Percentiles rank a stretch among this genome's conserved stretches.
These are phyloP conservation scores for Microctenopoma lineatum DNA, from an alignment of 2,797 vertebrate species.

Conservation along the genomic window DNA sequence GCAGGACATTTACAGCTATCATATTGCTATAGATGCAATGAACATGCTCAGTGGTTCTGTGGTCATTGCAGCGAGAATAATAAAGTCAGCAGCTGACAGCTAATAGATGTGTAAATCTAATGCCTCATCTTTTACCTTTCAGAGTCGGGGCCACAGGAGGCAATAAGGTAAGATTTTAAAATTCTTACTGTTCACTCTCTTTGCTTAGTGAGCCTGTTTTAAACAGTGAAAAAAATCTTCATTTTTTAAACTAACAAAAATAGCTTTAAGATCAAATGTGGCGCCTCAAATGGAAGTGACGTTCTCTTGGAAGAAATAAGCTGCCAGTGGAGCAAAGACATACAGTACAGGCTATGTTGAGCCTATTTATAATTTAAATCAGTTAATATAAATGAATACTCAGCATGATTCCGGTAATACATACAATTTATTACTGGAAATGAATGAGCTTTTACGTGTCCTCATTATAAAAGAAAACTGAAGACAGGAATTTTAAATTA, in stretches of 20 bases:
- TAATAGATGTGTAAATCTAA: constrained; percentile 28
- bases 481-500: constrained; percentile 46
- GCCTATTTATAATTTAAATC: constrained; percentile 31
- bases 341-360: constrained; percentile 3
- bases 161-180: constrained; percentile 81
- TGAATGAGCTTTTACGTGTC: constrained; percentile 50
- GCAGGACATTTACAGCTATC: constrained; percentile 48
- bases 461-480: constrained; percentile 46
- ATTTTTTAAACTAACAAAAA: constrained; percentile 14
- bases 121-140: constrained; percentile 38
- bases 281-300: not conserved
- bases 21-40: constrained; percentile 30
- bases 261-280: not conserved
- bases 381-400: constrained; percentile 22
- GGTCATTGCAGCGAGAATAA: constrained; percentile 43
- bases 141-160: constrained; percentile 78
- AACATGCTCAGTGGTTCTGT: constrained; percentile 29
- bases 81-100: constrained; percentile 41
- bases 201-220: constrained; percentile 21
- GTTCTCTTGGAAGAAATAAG: not conserved
- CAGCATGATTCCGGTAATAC: constrained; percentile 38
- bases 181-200: not conserved
- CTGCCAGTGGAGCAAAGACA: constrained; percentile 13
- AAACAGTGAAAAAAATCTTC: constrained; percentile 8
- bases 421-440: constrained; percentile 33